Evolutionary conservation across 2,888 invertebrate genomes (phyloP).

Genomic region (Ligdia adustata): DNA sequence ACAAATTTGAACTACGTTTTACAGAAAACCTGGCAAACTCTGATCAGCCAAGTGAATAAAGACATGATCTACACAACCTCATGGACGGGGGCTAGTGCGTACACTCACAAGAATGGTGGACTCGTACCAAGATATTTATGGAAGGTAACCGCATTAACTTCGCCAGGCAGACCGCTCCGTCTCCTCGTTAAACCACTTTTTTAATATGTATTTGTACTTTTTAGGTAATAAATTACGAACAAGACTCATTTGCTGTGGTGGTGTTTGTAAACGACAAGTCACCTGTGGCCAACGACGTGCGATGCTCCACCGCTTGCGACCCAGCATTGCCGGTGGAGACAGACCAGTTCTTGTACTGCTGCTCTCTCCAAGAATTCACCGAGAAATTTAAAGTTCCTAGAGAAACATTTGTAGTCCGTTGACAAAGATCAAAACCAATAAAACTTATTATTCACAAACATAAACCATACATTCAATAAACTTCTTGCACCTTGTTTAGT

Average conservation of each 20-base stretch:
- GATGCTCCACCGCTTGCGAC: constrained; percentile 4
- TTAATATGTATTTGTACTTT: background rate
- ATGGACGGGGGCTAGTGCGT: constrained; percentile 33
- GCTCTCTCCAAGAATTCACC: constrained; percentile 6
- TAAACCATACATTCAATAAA: too few relatives aligned
- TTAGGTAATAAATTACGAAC: constrained; percentile 6
- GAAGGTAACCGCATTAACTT: too few relatives aligned
- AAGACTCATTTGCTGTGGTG: background rate
- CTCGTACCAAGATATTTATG: constrained; percentile 31
- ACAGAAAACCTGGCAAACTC: constrained; percentile 25
- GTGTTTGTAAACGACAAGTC: constrained; percentile 9
- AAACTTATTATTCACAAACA: too few relatives aligned
- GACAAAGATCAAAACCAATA: too few relatives aligned
- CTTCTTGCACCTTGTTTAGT: too few relatives aligned
- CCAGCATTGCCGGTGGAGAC: background rate
- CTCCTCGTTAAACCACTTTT: too few relatives aligned
- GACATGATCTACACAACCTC: too few relatives aligned
- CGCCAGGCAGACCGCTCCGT: too few relatives aligned
- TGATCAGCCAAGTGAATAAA: background rate
- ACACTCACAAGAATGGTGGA: constrained; percentile 12
- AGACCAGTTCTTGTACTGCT: constrained; percentile 7
- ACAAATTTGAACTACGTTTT: background rate
- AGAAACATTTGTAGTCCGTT: too few relatives aligned
- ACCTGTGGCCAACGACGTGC: constrained; percentile 1
- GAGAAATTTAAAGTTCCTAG: background rate